Conservation (phyloP, 2,888 invertebrate species). For the Zaprionus obscuricornis region DNA sequence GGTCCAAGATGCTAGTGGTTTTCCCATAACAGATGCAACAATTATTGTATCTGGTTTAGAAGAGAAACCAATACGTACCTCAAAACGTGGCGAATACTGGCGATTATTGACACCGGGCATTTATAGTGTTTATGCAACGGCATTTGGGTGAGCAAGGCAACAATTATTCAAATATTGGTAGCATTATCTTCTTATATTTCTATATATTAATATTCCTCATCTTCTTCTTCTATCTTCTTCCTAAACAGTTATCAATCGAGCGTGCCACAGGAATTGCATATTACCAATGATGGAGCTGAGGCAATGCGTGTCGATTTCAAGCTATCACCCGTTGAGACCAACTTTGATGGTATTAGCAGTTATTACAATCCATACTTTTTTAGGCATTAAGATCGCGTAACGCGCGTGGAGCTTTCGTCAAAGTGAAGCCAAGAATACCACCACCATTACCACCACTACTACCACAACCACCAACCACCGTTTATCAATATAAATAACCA, state of each 20-base stretch:
- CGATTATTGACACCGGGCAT: constrained; percentile 94
- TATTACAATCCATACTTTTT: constrained; percentile 82
- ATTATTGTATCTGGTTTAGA: constrained; percentile 90
- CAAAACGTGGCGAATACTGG: constrained; percentile 96
- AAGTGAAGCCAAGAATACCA: constrained; percentile 13
- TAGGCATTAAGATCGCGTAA: constrained; percentile 80
- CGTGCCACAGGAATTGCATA: constrained; percentile 76
- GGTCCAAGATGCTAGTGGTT: constrained; percentile 82
- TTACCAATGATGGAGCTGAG: constrained; percentile 81
- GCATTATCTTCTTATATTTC: not conserved
- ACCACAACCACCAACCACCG: not conserved
- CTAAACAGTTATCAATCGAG: constrained; percentile 85
- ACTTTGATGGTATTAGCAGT: constrained; percentile 82
- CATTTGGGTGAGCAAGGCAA: constrained; percentile 91
- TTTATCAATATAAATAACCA: too few relatives aligned
- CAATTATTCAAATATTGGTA: too few relatives aligned
- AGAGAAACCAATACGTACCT: constrained; percentile 91
- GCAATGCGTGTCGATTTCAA: constrained; percentile 82
- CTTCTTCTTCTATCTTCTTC: not conserved
- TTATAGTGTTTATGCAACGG: constrained; percentile 89
- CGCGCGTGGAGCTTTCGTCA: constrained; percentile 23
- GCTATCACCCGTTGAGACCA: constrained; percentile 79
- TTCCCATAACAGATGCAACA: constrained; percentile 86
- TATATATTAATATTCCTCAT: not conserved
- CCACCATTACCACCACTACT: too few relatives aligned